A percentile compares a stretch with the other conserved stretches of the same genome.
Evolutionary conservation across 1,140 invertebrate species (phyloP).

Genomic region (Glossosoma conforme): DNA sequence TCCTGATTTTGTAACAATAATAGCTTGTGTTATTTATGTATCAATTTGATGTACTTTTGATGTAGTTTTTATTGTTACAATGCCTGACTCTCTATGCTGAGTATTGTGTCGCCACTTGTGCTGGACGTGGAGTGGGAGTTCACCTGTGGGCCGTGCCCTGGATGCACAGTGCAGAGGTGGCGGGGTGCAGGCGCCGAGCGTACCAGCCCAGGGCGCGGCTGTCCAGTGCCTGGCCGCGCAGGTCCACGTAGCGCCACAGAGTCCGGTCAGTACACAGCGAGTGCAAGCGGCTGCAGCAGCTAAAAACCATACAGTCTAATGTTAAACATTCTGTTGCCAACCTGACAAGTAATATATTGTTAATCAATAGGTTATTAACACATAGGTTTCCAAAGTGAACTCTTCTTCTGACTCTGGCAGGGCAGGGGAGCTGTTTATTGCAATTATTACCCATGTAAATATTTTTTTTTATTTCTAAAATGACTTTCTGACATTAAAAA

Average conservation of each 20-base stretch:
- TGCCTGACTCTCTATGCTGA: no score
- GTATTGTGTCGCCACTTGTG: no score
- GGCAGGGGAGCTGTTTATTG: not conserved
- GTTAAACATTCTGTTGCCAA: not conserved
- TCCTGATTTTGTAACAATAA: no score
- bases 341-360: not conserved
- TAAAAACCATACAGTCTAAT: conserved; percentile 18
- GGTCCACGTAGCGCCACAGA: conserved; percentile 39
- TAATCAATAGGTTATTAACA: not conserved
- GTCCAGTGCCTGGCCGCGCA: conserved; percentile 28
- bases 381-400: not conserved
- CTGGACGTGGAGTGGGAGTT: no score
- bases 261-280: conserved; percentile 36
- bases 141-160: conserved; percentile 32
- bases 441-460: not conserved
- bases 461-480: no score
- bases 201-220: conserved; percentile 32
- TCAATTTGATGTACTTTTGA: no score
- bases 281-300: conserved; percentile 38
- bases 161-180: conserved; percentile 33
- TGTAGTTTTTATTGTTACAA: no score
- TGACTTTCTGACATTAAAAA: no score
- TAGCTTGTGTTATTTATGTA: no score
- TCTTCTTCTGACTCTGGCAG: not conserved
- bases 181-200: conserved; percentile 32